Base-by-base conservation (phyloP, 2,113 vertebrate species). In the Neolamprologus cancellatus region DNA sequence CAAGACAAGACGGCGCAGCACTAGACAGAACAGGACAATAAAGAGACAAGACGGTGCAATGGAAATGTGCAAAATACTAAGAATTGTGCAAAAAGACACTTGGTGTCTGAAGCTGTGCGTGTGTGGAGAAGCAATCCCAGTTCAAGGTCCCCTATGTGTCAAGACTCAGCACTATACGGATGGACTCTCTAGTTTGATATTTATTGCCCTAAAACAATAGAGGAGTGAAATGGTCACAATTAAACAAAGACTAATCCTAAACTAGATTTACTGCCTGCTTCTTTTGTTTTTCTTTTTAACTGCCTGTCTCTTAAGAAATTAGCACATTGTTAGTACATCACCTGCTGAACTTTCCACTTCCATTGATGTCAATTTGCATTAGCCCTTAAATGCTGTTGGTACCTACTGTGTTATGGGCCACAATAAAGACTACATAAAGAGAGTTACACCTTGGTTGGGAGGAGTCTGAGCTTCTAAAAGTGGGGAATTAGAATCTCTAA, bases 301-400 rank as follows among this genome's bases (percentile, higher is more conserved):
- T 23, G 20, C 52, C 11, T 23, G 10, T n/a, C 8, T n/a, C 48
- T 52, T 52, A 0, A 53, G 50, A 53, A 53, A 53, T 53, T 53
- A 0, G 50, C 0, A 53, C 10, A 23, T 23, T 53, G n/a, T 53
- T 53, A 53, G 0, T 53, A 53, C n/a, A 53, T 53, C 50, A 53
- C 50, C 50, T 20, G 50, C 50, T 6, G n/a, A 53, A 53, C 50
- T 53, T 53, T 53, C n/a, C 50, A 53, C 1, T 53, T 53, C 9
- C n/a, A 53, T 6, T 53, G 50, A 53, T 53, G 50, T 53, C 50
- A 53, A 53, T 53, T 53, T 53, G 52, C 52, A 23, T 53, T 23
- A 53, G 52, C 52, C 52, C 52, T 23, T 54, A 54, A 54, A 54
- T 13, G 20, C 52, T 54, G 52, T 54, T 54, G 11, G 11, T 54